Evolutionary conservation across 1,140 invertebrate species (phyloP).

Genomic region (Nephila pilipes): DNA sequence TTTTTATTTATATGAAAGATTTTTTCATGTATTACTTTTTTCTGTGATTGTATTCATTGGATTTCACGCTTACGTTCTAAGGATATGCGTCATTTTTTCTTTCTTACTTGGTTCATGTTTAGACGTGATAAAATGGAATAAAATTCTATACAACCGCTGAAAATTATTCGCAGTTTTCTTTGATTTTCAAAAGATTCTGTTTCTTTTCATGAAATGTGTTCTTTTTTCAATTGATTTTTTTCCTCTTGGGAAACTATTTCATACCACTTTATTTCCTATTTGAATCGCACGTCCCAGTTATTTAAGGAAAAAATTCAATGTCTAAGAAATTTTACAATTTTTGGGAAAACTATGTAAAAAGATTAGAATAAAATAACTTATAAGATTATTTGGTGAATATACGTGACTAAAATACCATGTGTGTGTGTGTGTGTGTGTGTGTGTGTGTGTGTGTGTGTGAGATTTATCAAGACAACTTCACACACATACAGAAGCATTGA

Average conservation of each 20-base stretch:
- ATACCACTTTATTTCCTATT: background rate
- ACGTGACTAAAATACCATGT: too few relatives aligned
- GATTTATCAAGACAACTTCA: too few relatives aligned
- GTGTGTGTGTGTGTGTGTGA: too few relatives aligned
- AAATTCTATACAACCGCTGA: background rate
- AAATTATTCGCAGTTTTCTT: background rate
- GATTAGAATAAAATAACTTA: too few relatives aligned
- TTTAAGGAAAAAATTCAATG: background rate
- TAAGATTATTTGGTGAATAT: too few relatives aligned
- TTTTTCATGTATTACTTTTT: slow-evolving; percentile 30
- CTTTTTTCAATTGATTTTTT: background rate
- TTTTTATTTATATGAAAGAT: background rate
- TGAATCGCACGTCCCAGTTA: background rate
- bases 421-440: too few relatives aligned
- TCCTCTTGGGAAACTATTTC: background rate
- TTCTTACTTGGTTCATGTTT: background rate
- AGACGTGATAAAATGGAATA: slow-evolving; percentile 27
- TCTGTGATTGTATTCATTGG: background rate
- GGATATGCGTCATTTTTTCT: background rate
- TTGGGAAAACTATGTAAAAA: too few relatives aligned
- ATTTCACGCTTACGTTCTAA: background rate
- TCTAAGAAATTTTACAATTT: too few relatives aligned
- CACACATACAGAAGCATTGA: too few relatives aligned
- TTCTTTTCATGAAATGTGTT: background rate
- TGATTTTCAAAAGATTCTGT: background rate